Evolutionary conservation across 1,140 invertebrate genomes (phyloP).

Genomic region (Anoplolepis gracilipes): DNA sequence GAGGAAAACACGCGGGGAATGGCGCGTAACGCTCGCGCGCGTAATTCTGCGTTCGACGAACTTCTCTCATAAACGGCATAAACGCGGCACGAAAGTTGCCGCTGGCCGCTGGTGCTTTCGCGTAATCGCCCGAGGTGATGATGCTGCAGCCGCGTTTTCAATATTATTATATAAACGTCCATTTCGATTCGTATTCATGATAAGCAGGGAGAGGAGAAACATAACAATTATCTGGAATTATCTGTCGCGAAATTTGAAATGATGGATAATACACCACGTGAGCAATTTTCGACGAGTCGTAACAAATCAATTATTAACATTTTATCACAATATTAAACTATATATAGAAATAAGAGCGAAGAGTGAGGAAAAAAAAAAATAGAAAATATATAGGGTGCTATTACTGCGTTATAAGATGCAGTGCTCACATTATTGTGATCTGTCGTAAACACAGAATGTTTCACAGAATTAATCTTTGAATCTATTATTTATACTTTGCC

Average conservation of each 20-base stretch:
- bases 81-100: conserved; percentile 57
- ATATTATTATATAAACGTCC: conserved; percentile 11
- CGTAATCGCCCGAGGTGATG: conserved; percentile 46
- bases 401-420: not conserved
- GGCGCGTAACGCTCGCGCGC: conserved; percentile 33
- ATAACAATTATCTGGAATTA: conserved; percentile 33
- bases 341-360: not conserved
- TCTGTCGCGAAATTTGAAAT: conserved; percentile 1
- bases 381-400: not conserved
- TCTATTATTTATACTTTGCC: not conserved
- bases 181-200: not conserved
- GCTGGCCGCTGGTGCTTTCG: conserved; percentile 6
- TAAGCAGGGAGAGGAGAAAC: not conserved
- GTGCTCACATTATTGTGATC: not conserved
- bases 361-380: too few relatives aligned
- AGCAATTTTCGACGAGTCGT: not conserved
- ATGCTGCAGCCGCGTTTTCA: not conserved
- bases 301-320: not conserved
- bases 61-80: conserved; percentile 59
- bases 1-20: conserved; percentile 55
- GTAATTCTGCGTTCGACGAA: conserved; percentile 54
- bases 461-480: not conserved
- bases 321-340: not conserved
- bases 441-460: not conserved
- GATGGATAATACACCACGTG: too few relatives aligned